These are phyloP conservation scores for Xyrichtys novacula DNA, from an alignment of 2,797 vertebrate species.

Conservation along the genomic window DNA sequence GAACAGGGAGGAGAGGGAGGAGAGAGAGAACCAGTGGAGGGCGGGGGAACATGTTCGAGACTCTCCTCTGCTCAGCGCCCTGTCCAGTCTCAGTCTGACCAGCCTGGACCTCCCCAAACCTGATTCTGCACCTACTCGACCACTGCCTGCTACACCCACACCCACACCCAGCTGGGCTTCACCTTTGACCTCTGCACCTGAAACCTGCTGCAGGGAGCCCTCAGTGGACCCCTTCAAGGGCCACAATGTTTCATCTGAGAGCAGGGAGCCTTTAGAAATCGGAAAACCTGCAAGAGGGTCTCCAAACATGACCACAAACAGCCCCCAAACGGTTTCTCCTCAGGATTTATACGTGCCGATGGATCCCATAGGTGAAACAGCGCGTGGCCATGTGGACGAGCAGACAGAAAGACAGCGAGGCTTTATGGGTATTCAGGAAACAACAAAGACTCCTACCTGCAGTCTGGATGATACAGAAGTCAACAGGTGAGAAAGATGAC, in stretches of 20 bases:
- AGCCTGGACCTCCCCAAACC: constrained; percentile 21
- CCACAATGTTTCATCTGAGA: neutral
- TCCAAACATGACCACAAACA: neutral
- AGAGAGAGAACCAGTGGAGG: constrained; percentile 35
- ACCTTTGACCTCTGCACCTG: constrained; percentile 55
- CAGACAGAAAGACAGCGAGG: constrained; percentile 1
- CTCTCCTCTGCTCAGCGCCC: constrained; percentile 74
- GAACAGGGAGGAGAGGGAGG: neutral
- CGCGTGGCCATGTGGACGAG: neutral
- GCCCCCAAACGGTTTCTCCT: neutral
- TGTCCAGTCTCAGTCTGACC: constrained; percentile 56
- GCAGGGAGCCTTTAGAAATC: neutral
- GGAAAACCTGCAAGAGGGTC: neutral
- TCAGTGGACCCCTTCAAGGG: neutral
- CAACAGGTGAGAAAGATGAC: constrained; percentile 54
- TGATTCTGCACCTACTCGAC: neutral
- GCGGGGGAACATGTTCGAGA: constrained; percentile 62
- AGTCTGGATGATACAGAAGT: constrained; percentile 11
- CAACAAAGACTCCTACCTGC: neutral
- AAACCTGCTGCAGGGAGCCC: neutral
- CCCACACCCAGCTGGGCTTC: constrained; percentile 22
- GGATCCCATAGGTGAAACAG: constrained; percentile 50
- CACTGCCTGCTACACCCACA: constrained; percentile 24
- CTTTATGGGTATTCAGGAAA: neutral
- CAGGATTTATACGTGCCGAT: constrained; percentile 74